Base-by-base conservation (phyloP, 2,113 vertebrate species). In the Scatophagus argus region DNA sequence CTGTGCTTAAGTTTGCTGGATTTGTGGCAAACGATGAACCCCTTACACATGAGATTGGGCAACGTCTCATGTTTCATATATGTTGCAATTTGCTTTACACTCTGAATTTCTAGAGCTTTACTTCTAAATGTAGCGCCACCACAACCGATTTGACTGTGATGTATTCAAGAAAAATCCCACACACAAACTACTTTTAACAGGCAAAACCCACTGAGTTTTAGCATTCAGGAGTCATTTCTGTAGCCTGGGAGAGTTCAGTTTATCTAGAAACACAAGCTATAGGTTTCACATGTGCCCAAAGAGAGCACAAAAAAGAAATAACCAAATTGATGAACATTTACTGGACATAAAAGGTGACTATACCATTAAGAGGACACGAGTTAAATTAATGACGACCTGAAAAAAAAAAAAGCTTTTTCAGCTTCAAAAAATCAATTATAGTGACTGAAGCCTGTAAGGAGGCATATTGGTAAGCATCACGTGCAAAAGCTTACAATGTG, bases 211-310 rank as follows among this genome's bases (percentile, higher is more conserved):
- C 63, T 23, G 46, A 70, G 52, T 77, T 84, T 84, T 61, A 76
- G 82, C 90, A 89, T 90, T 85, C 76, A 70, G 62, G 55, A 72
- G 5, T 80, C 38, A 80, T 89, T 92, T 91, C 85, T 88, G 87
- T 81, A 69, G 64, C 78, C 81, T 73, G 52, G 86, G 89, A 93
- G 90, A 93, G 90, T 88, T 88, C 14, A 49, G 23, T 39, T 65
- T 23, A 66, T 59, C 38, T 36, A 78, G 17, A 58, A 25, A 76
- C 47, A 43, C 51, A 32, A 71, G 6, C 29, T 44, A 29, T 56
- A 7, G 51, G 44, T 76, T 58, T 54, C 4, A 75, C 23, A 75
- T 62, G 23, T 21, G 12, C 23, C 63, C 25, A 34, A 60, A 74
- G 51, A 12, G 65, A 59, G 63, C 56, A 74, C 7, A 70, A 54